Evolutionary conservation across 2,797 vertebrate species (phyloP).

Genomic region (Gymnoscopelus microlampas): DNA sequence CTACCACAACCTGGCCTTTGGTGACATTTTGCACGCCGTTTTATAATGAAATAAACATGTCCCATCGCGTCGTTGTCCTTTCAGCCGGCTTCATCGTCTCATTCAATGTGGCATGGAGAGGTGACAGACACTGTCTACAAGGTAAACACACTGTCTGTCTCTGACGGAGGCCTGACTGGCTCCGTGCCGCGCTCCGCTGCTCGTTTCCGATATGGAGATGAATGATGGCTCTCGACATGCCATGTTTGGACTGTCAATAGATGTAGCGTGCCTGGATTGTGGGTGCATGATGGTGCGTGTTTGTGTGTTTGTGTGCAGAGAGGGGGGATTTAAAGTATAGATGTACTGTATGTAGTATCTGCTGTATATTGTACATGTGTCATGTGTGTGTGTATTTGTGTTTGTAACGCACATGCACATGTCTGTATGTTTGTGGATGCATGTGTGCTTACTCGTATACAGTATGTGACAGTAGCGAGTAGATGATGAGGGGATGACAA

Average conservation of each 20-base stretch:
- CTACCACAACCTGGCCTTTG: constrained; percentile 29
- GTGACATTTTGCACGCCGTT: constrained; percentile 54
- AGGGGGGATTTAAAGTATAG: not conserved
- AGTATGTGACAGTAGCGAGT: no score
- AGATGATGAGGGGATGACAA: no score
- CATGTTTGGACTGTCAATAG: constrained; percentile 75
- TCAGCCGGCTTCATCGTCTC: constrained; percentile 5
- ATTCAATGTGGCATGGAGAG: constrained; percentile 29
- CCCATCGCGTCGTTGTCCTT: not conserved
- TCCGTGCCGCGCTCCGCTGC: constrained; percentile 35
- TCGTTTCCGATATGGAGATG: constrained; percentile 37
- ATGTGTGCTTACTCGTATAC: no score
- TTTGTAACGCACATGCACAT: not conserved
- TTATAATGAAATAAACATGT: constrained; percentile 21
- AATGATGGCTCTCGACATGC: constrained; percentile 8
- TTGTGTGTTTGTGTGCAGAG: constrained; percentile 9
- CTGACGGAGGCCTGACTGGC: constrained; percentile 14
- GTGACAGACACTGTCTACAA: constrained; percentile 43
- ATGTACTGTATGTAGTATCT: not conserved
- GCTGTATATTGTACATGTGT: constrained; percentile 13
- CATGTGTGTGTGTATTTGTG: not conserved
- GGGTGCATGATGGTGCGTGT: constrained; percentile 1
- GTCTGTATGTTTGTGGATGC: not conserved
- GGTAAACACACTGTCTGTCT: constrained; percentile 60
- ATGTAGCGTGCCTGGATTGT: constrained; percentile 23